A percentile compares a stretch with the other conserved stretches of the same genome.
These are phyloP conservation scores for Medauroidea extradentata DNA, from an alignment of 1,140 invertebrate genomes.

Conservation along the genomic window DNA sequence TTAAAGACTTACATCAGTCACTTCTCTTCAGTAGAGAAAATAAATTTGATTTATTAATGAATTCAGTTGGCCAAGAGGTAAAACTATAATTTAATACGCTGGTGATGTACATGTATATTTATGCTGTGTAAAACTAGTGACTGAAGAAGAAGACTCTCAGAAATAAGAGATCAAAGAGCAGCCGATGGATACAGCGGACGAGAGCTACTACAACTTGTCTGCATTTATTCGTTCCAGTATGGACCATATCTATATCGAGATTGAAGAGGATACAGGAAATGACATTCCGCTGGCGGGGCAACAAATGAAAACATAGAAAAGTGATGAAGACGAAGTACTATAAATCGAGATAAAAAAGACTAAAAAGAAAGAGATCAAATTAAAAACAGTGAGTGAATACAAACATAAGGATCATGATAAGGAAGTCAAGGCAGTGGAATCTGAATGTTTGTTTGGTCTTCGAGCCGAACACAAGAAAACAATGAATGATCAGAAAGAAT, in stretches of 20 bases:
- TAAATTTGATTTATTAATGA: background rate
- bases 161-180: background rate
- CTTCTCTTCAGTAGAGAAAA: background rate
- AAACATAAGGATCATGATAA: too few species aligned
- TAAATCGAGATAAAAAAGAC: too few species aligned
- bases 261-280: constrained; percentile 54
- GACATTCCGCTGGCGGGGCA: constrained; percentile 76
- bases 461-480: too few species aligned
- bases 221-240: too few species aligned
- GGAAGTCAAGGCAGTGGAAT: too few species aligned
- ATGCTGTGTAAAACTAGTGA: constrained; percentile 2
- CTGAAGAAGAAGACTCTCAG: background rate
- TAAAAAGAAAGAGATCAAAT: too few species aligned
- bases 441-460: too few species aligned
- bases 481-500: too few species aligned
- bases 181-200: background rate
- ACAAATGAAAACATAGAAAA: too few species aligned
- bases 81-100: background rate
- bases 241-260: background rate
- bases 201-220: background rate
- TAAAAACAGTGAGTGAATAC: too few species aligned
- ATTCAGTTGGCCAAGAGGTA: background rate
- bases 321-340: too few species aligned
- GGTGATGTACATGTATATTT: background rate
- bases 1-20: too few species aligned